phyloP scores from a whole-genome alignment of 2,797 vertebrate species.

The Pseudomugil gertrudae region DNA sequence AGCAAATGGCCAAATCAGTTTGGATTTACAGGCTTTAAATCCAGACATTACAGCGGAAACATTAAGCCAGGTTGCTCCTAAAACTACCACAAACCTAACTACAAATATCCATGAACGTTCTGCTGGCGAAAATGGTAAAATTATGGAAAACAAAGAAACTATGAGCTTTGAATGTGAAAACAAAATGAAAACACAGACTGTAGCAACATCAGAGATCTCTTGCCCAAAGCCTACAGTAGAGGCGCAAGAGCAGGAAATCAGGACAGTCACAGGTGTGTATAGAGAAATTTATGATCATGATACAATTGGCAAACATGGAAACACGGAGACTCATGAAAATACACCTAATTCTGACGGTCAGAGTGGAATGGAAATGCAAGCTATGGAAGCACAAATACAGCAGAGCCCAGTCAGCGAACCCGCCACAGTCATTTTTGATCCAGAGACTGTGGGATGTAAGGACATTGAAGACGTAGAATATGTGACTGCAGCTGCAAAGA shows the following conservation, averaged over 20 bases:
- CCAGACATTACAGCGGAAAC: constrained; percentile 16
- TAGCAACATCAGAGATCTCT: constrained; percentile 18
- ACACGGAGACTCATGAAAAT: constrained; percentile 7
- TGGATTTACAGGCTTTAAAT: constrained; percentile 14
- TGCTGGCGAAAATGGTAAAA: constrained; percentile 11
- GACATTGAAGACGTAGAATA: background rate
- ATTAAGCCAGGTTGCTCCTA: constrained; percentile 27
- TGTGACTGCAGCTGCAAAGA: constrained; percentile 8
- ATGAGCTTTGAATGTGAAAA: constrained; percentile 1
- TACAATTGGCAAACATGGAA: constrained; percentile 9
- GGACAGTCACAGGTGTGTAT: constrained; percentile 4
- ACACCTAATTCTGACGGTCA: constrained; percentile 7
- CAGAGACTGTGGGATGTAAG: constrained; percentile 2
- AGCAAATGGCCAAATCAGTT: constrained; percentile 10
- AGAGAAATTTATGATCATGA: constrained; percentile 2
- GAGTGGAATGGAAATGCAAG: constrained; percentile 6
- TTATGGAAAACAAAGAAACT: constrained; percentile 18
- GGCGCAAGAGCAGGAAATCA: constrained; percentile 19
- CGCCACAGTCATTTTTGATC: constrained; percentile 1
- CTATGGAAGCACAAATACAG: constrained; percentile 21
- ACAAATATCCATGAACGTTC: constrained; percentile 8
- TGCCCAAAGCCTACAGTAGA: constrained; percentile 13
- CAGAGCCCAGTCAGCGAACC: constrained; percentile 16
- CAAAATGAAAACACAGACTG: constrained; percentile 15
- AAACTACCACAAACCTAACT: constrained; percentile 12